Conservation (phyloP, 2,113 vertebrate species). For the Hiodon tergisus region DNA sequence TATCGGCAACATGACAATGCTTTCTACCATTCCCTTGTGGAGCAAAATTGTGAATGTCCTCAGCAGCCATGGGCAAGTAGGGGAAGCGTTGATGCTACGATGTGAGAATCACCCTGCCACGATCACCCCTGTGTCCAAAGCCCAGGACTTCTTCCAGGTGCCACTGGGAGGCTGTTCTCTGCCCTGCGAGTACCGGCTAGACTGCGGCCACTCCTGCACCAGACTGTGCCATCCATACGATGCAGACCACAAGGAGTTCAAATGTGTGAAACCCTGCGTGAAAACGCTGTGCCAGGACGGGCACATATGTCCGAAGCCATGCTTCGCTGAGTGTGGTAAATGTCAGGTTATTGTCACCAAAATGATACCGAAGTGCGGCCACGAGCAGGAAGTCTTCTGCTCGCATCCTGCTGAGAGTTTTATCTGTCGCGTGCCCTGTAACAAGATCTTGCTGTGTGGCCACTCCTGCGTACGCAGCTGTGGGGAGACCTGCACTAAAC, state of each 20-base stretch:
- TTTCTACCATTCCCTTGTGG: constrained; percentile 36
- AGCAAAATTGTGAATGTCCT: constrained; percentile 25
- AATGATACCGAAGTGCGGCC: constrained; percentile 36
- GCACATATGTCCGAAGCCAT: constrained; percentile 34
- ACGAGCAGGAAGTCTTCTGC: constrained; percentile 38
- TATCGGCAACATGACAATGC: constrained; percentile 48
- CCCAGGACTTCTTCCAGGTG: constrained; percentile 27
- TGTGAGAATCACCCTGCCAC: constrained; percentile 41
- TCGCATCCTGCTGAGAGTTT: constrained; percentile 4
- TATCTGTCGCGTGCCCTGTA: constrained; percentile 30
- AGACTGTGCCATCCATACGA: constrained; percentile 39
- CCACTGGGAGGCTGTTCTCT: constrained; percentile 38
- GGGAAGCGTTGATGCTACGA: constrained; percentile 26
- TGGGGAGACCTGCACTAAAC: constrained; percentile 26
- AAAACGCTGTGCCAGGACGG: constrained; percentile 23
- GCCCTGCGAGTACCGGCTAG: constrained; percentile 34
- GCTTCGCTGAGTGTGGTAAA: constrained; percentile 23
- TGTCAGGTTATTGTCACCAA: constrained; percentile 34
- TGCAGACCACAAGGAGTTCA: constrained; percentile 25
- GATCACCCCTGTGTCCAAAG: constrained; percentile 20
- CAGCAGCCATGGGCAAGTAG: constrained; percentile 14
- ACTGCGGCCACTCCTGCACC: constrained; percentile 39
- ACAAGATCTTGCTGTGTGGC: constrained; percentile 25
- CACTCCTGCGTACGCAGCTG: constrained; percentile 34
- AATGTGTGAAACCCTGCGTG: constrained; percentile 31